phyloP scores from a whole-genome alignment of 2,797 vertebrate genomes.

The Propithecus perrieri region DNA sequence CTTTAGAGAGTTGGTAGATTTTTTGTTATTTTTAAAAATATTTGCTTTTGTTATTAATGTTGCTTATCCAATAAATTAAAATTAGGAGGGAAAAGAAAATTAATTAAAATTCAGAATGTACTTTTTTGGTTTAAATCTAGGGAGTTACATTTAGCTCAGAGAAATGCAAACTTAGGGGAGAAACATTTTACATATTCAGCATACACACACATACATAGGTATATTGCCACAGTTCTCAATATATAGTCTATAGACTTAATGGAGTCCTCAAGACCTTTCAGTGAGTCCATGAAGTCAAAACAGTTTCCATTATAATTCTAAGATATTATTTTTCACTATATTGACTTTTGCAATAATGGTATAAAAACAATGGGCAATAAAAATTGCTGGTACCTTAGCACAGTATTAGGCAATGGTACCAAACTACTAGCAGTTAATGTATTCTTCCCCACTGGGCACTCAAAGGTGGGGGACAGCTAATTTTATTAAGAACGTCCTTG shows the following conservation, averaged over 20 bases:
- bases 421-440: not conserved
- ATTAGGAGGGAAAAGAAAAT: not conserved
- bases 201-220: not conserved
- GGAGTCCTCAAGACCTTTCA: not conserved
- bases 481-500: not conserved
- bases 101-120: not conserved
- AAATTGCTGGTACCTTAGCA: not conserved
- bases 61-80: not conserved
- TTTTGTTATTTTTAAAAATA: not conserved
- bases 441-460: not conserved
- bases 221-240: not conserved
- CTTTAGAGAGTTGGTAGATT: not conserved
- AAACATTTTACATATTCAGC: not conserved
- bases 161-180: not conserved
- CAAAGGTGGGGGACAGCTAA: not conserved
- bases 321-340: not conserved
- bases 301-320: slow-evolving; percentile 14
- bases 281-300: slow-evolving; percentile 12
- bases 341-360: not conserved
- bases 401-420: not conserved
- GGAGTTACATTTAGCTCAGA: slow-evolving; percentile 9
- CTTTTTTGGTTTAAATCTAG: not conserved
- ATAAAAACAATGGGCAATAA: not conserved
- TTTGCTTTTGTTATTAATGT: not conserved
- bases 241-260: not conserved